Base-by-base conservation (phyloP, 2,888 invertebrate genomes). In the Micoletzkya japonica region DNA sequence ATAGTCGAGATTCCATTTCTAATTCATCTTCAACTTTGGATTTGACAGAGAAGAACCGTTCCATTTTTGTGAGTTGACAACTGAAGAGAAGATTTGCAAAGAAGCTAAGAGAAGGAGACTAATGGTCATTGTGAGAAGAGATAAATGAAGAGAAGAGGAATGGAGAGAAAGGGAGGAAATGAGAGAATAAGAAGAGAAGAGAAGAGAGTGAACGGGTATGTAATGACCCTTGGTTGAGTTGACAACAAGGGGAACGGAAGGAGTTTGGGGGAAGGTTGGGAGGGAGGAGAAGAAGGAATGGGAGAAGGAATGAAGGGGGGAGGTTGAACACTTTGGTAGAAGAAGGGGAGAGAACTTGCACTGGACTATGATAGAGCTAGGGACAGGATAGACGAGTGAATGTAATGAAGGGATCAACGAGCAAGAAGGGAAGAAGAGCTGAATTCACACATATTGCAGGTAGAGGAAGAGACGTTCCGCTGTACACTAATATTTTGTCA, bases 31-130 rank as follows among this genome's bases (percentile, higher is more conserved):
- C 49, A 2, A 64, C 52, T 1, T 28, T 10, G 14, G 64, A 28
- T 17, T 64, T 64, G 24, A 64, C 14, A 7, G 64, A 64, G 64
- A 52, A 52, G 64, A 52, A 64, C 26, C 64, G 64, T 36, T 64
- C 64, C 64, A 52, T 64, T 39, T 39, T 10, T 10, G 17, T 10
- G 10, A 39, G 10, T 39, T 10, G 17, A 7, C 10, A 39, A 17
- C 17, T 39, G 10, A 17, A 17, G 17, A 10, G 39, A 39, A 39
- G 39, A 17, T 39, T 17, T 52, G n/a, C 24, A 52, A 24, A 52
- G 24, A 52, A 37, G 36, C 58, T 58, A 26, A 26, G 37, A 10
- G 30, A 34, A 34, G 57, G 57, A 57, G 17, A 17, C 34, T 32
- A n/a, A 57, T 57, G 57, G 32, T 57, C 32, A 57, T 26, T 37